phyloP scores from a whole-genome alignment of 64 coral and sea anemone species.

The Pocillopora damicornis region DNA sequence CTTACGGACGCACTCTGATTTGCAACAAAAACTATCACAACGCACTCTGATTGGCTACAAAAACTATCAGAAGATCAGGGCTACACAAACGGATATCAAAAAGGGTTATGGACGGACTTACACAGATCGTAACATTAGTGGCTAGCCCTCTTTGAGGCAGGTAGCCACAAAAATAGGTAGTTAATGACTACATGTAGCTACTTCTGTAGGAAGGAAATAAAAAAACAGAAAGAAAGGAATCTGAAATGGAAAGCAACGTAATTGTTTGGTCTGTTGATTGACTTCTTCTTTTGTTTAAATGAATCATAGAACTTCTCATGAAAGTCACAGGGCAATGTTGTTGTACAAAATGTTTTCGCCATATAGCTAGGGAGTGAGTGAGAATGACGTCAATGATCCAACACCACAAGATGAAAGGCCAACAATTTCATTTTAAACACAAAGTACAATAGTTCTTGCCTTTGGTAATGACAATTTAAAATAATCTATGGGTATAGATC shows the following conservation, averaged over 20 bases:
- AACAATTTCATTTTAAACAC: conserved; percentile 22
- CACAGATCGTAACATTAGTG: no score
- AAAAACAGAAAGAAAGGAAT: neutral
- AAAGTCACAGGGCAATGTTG: no score
- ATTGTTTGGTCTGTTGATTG: neutral
- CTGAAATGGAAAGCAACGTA: neutral
- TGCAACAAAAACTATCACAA: no score
- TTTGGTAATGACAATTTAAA: conserved; percentile 44
- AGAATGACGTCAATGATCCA: conserved; percentile 34
- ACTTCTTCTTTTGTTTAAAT: neutral
- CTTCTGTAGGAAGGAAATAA: conserved; percentile 4
- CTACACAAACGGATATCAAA: no score
- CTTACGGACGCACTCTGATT: no score
- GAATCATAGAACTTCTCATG: no score
- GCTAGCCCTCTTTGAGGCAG: no score
- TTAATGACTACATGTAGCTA: no score
- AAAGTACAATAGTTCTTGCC: conserved; percentile 39
- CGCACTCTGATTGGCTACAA: no score
- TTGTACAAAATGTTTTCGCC: neutral
- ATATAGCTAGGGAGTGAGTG: conserved; percentile 1
- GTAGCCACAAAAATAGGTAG: no score
- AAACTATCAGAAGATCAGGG: no score
- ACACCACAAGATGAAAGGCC: conserved; percentile 20
- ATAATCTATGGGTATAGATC: conserved; percentile 7
- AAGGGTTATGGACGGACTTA: no score